phyloP scores from a whole-genome alignment of 2,113 vertebrate species.

The Hemicordylus capensis region DNA sequence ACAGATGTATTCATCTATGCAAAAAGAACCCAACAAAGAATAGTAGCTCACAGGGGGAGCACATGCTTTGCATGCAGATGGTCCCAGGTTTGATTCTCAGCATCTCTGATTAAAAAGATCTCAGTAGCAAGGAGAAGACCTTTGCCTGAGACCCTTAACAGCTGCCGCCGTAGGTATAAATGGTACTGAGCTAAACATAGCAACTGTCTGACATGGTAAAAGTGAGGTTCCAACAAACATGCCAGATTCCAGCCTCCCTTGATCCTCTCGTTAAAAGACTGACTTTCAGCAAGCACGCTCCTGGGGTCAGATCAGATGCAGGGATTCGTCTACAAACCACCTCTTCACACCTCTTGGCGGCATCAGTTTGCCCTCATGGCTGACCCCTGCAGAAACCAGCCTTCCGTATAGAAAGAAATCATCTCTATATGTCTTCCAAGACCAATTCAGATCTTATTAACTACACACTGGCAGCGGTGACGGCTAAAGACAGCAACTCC shows the following conservation, averaged over 20 bases:
- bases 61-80: neutral
- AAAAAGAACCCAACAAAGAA: neutral
- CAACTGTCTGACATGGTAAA: constrained; percentile 48
- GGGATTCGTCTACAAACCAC: neutral
- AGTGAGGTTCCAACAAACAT: constrained; percentile 48
- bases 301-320: neutral
- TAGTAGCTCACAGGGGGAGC: neutral
- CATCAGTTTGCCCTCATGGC: neutral
- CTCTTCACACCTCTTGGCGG: neutral
- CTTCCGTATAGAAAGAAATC: neutral
- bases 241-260: constrained; percentile 32
- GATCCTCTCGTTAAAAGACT: neutral
- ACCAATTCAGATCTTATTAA: neutral
- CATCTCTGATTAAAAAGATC: neutral
- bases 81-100: neutral
- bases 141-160: neutral
- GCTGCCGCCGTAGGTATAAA: neutral
- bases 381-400: rapidly evolving
- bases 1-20: neutral
- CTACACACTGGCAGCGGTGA: neutral
- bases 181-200: neutral
- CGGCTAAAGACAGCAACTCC: neutral
- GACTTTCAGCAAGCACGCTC: neutral
- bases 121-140: neutral
- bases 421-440: neutral